Evolutionary conservation across 2,113 vertebrate species (phyloP).

Genomic region (Pollachius pollachius): DNA sequence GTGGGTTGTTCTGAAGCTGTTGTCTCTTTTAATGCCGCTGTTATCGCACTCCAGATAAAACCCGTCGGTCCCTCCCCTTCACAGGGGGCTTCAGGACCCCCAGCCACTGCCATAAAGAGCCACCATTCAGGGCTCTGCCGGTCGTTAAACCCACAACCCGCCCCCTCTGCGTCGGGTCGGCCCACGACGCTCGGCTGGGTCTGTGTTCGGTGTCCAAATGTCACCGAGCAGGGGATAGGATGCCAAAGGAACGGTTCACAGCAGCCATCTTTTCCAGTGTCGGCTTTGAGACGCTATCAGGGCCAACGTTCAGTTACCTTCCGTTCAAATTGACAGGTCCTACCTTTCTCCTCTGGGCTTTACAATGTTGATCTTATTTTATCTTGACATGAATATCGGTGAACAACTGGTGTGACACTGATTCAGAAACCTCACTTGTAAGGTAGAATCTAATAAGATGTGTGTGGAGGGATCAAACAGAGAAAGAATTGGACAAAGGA

Average conservation of each 20-base stretch:
- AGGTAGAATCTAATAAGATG: conserved; percentile 38
- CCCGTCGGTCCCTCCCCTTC: conserved; percentile 16
- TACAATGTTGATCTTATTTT: too few relatives aligned
- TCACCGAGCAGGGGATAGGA: conserved; percentile 39
- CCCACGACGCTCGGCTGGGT: conserved; percentile 30
- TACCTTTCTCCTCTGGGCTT: too few relatives aligned
- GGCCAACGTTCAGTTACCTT: too few relatives aligned
- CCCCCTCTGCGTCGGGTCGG: conserved; percentile 17
- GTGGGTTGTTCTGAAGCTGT: background rate
- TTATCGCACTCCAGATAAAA: conserved; percentile 23
- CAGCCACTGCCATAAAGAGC: conserved; percentile 30
- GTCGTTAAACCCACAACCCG: conserved; percentile 38
- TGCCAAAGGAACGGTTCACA: too few relatives aligned
- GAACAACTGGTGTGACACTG: too few relatives aligned
- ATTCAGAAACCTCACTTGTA: conserved; percentile 38
- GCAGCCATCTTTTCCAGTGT: too few relatives aligned
- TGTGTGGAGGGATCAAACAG: conserved; percentile 17
- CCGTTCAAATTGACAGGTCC: too few relatives aligned
- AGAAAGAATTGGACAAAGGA: conserved; percentile 7
- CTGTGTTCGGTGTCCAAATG: conserved; percentile 41
- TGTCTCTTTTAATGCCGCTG: conserved; percentile 20
- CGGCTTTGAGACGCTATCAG: too few relatives aligned
- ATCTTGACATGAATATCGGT: too few relatives aligned
- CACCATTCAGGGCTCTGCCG: conserved; percentile 16
- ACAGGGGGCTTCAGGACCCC: conserved; percentile 38